Conservation (phyloP, 2,113 vertebrate species). For the Stomatorhinus ivindoensis region DNA sequence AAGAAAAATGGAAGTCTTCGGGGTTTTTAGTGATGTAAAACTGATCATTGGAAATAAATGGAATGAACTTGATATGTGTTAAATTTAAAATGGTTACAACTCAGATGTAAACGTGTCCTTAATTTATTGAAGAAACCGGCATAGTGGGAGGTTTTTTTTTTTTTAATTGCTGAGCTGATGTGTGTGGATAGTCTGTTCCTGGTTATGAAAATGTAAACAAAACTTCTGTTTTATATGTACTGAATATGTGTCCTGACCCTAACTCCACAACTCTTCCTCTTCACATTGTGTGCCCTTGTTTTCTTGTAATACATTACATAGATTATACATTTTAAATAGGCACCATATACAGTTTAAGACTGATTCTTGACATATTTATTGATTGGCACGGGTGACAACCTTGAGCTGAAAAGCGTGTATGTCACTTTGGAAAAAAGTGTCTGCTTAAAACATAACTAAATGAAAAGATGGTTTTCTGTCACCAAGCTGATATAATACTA, state of each 20-base stretch:
- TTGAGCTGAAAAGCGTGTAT: constrained; percentile 13
- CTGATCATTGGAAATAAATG: no score
- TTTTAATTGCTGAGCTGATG: neutral
- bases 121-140: neutral
- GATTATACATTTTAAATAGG: neutral
- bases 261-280: neutral
- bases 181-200: neutral
- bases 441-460: neutral
- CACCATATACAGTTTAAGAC: neutral
- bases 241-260: neutral
- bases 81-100: neutral
- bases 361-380: constrained; percentile 24
- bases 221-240: neutral
- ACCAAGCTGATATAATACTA: constrained; percentile 20
- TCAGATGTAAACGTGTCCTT: neutral
- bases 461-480: constrained; percentile 31
- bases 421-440: no score
- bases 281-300: neutral
- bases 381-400: constrained; percentile 27
- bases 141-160: neutral
- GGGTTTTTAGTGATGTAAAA: no score
- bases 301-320: neutral
- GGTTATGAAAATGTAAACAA: neutral
- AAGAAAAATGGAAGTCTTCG: no score
- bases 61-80: no score